Conservation (phyloP, 2,888 invertebrate genomes). For the Resseliella maxima region DNA sequence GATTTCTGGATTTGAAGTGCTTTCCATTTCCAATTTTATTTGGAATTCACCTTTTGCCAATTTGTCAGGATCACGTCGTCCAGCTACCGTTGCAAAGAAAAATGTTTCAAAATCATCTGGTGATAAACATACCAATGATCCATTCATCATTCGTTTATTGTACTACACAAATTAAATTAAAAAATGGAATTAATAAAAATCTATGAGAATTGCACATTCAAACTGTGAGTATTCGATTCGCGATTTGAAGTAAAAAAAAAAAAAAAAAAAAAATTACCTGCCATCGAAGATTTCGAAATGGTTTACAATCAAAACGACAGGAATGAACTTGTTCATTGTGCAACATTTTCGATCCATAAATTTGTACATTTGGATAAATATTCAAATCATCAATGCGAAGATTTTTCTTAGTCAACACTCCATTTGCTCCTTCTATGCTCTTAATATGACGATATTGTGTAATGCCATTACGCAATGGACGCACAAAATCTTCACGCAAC, state of each 20-base stretch:
- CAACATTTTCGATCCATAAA: conserved; percentile 21
- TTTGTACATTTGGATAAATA: conserved; percentile 46
- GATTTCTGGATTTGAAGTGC: background rate
- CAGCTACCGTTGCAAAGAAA: conserved; percentile 53
- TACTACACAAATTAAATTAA: conserved; percentile 4
- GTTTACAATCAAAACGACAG: conserved; percentile 37
- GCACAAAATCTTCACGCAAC: conserved; percentile 79
- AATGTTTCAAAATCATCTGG: conserved; percentile 55
- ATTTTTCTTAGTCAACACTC: no score
- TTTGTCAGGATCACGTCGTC: conserved; percentile 54
- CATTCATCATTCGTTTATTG: conserved; percentile 56
- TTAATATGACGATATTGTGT: background rate
- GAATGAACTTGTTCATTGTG: conserved; percentile 23
- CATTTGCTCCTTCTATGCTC: background rate
- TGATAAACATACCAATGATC: conserved; percentile 52
- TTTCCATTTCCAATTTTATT: conserved; percentile 55
- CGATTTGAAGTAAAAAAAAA: background rate
- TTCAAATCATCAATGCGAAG: conserved; percentile 51
- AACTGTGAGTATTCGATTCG: no score
- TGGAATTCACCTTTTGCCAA: conserved; percentile 56
- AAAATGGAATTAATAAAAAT: background rate
- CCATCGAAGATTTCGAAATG: conserved; percentile 53
- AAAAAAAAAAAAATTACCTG: conserved; percentile 31
- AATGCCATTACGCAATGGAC: conserved; percentile 73
- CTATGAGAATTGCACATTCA: no score